Evolutionary conservation across 2,888 invertebrate species (phyloP), one percentile per base, ranked within the genome.

Genomic region (Crioceris asparagi): DNA sequence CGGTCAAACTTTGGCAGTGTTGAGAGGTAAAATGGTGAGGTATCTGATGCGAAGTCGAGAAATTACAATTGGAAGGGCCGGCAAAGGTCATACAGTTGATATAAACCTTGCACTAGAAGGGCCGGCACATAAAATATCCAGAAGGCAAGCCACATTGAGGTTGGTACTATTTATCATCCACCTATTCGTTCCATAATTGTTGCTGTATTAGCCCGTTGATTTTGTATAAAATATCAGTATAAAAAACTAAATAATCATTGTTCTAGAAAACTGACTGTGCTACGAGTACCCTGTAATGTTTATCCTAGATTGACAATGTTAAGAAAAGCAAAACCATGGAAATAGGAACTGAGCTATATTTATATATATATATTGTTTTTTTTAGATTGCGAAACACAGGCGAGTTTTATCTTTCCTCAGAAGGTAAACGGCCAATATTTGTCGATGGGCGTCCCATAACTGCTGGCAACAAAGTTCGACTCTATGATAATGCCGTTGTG

Each of bases 1-100:
- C 62, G 83, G 82, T 61, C 90, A 92, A 62, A 96, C 94, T 0
- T 71, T 94, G 36, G 96, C 93, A 0, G 88, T 94, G 26, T 69
- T 97, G 19, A 71, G 92, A 17, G 96, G 96, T 1, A 74, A 92
- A 35, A 76, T 91, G 48, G 94, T 96, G 8, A 74, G 94, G 25
- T 96, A 92, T 64, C 73, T 94, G 35, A 94, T 96, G 92, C 71
- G 92, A 44, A 92, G 92, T 10, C 74, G 84, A 57, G 93, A 94
- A 81, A 93, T 96, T 33, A 91, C 91, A 1, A 79, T 97, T 27
- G 96, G 96, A 1, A 74, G 96, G 40, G 80, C 83, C 45, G 86
- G 92, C 1, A 83, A 85, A 52, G 91, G 91, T 55, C 81, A 84
- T 54, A 72, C 73, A 32, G 91, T 97, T 23, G 96, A 97, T 65